A percentile compares a stretch with the other conserved stretches of the same genome.
Conservation (phyloP, 2,797 vertebrate species). For the Carcharodon carcharias region DNA sequence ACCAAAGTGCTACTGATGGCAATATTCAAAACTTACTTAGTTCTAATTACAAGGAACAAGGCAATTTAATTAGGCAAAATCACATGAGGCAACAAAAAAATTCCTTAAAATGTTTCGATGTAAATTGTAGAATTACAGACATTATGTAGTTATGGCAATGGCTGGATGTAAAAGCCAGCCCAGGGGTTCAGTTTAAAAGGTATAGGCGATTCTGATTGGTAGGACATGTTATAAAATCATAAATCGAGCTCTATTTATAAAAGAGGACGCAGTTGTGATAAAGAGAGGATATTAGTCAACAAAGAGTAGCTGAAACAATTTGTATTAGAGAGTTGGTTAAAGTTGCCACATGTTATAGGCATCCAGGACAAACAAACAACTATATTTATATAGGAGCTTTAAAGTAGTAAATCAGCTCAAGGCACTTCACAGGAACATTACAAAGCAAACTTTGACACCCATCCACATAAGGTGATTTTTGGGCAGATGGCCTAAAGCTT, state of each 20-base stretch:
- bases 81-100: background rate
- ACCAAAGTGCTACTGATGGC: background rate
- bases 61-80: conserved; percentile 30
- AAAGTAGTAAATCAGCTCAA: background rate
- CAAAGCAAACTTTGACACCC: background rate
- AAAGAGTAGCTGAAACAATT: background rate
- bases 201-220: background rate
- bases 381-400: background rate
- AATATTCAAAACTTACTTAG: background rate
- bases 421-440: background rate
- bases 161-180: background rate
- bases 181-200: background rate
- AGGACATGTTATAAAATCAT: background rate
- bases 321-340: background rate
- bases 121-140: background rate
- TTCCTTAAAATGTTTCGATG: background rate
- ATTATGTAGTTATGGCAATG: background rate
- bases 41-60: conserved; percentile 23
- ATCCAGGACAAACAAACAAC: background rate
- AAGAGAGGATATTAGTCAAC: background rate
- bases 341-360: background rate
- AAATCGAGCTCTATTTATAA: background rate
- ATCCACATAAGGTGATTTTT: background rate
- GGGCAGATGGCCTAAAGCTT: background rate
- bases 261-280: background rate